Evolutionary conservation across 2,113 vertebrate species (phyloP), one percentile per base, ranked within the genome.

Genomic region (Oreotrochilus melanogaster): DNA sequence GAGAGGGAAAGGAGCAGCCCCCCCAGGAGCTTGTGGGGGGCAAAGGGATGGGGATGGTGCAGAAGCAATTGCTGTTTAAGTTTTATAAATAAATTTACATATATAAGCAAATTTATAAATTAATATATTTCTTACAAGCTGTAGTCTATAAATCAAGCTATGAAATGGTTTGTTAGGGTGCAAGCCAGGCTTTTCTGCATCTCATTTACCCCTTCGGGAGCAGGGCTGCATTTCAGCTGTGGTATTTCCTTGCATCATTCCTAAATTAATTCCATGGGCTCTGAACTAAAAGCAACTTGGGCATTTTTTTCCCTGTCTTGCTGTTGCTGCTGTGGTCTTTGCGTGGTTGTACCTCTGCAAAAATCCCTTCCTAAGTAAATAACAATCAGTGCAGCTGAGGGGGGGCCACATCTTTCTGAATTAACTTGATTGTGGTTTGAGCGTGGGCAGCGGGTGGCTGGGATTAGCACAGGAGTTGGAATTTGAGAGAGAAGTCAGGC

Each of bases 261-360:
- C 17, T 35, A 42, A 70, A 65, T 48, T 43, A 35, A 45, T 57
- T 45, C 75, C n/a, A 35, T 21, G 28, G 24, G 6, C 14, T 87
- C 31, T 10, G 24, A 56, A 73, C 22, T 27, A 16, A 22, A 11
- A 62, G 22, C n/a, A 35, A 6, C 43, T 7, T 35, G 53, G 21
- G 30, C 3, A 1, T n/a, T 42, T 61, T 45, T 57, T 33, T 10
- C 47, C 14, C 1, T 12, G 15, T 54, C 35, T 61, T 0, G 0
- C 3, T 31, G 10, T 7, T 18, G 35, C 19, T 76, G 53, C 28
- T 27, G 58, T 2, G 4, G 7, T 22, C 30, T 4, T 73, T 31
- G 14, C 35, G 0, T 1, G 6, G 22, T 6, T 42, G 5, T 6
- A 33, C 39, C 3, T 67, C 21, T 45, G 42, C 51, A 71, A 18